Evolutionary conservation across 2,113 vertebrate species (phyloP), one percentile per base, ranked within the genome.

Genomic region (Thalassarche chlororhynchos): DNA sequence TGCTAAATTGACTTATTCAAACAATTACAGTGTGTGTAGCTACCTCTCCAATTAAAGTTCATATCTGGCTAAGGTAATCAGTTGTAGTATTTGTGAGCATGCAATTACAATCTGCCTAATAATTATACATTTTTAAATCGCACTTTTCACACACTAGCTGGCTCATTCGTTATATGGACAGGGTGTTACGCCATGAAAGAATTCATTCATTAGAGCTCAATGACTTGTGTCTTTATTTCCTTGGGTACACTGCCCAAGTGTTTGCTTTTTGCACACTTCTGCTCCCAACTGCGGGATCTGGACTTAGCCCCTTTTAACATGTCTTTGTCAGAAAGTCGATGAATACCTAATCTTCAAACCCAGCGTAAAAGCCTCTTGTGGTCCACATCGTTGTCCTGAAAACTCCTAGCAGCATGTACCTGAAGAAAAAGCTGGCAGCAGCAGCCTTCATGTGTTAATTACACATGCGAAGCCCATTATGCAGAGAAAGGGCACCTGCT

Each of bases 371-470:
- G 95, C 89, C 97, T 96, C 97, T 85, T 58, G 84, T 51, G 91
- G 94, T 82, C 96, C 91, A 86, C 93, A 82, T 89, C 86, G 79
- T 93, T 95, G 96, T 97, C 97, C 94, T 96, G 97, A 98, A 97
- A 97, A 97, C 97, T 80, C 92, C 74, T 65, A 97, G 97, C 98
- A 98, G 97, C 98, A 92, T 96, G 98, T 95, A 98, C 99, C 98
- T 98, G 98, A 97, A 98, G 98, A 86, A 96, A 76, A 97, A 95
- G 96, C 98, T 97, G 98, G 98, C 97, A 97, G 98, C 96, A 95
- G 98, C 96, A 96, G 98, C 98, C 94, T 98, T 98, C 98, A 99
- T 96, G 99, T 99, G 99, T 99, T 99, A 99, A 99, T 99, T 99
- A 99, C 99, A 99, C 98, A 98, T 98, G 97, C 96, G 97, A 99